A percentile compares a stretch with the other conserved stretches of the same genome.
These are phyloP conservation scores for Lepidochrysops patricia DNA, from an alignment of 2,888 invertebrate genomes.

Conservation along the genomic window DNA sequence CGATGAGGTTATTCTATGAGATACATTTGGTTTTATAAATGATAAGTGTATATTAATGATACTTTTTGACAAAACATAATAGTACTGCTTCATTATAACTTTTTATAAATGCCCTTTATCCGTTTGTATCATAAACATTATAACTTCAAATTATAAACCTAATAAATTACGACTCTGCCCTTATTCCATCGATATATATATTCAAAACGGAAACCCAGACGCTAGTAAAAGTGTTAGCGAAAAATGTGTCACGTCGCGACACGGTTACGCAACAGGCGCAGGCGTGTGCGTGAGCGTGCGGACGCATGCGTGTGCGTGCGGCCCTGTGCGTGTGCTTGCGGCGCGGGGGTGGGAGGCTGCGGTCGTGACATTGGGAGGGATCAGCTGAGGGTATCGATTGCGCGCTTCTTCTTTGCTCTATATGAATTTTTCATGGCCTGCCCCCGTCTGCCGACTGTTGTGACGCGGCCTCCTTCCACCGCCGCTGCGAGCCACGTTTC, in stretches of 20 bases:
- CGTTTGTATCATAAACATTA: too few relatives aligned
- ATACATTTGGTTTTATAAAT: too few relatives aligned
- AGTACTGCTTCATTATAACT: too few relatives aligned
- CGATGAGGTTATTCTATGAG: too few relatives aligned
- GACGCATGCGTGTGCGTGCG: conserved; percentile 15
- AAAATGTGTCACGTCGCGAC: not conserved
- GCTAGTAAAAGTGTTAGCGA: not conserved
- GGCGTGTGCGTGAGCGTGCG: conserved; percentile 18
- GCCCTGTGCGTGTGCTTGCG: conserved; percentile 23
- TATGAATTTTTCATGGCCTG: conserved; percentile 61
- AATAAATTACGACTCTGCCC: not conserved
- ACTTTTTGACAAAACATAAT: too few relatives aligned
- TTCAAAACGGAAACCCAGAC: not conserved
- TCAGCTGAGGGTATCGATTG: conserved; percentile 69
- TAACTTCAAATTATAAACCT: too few relatives aligned
- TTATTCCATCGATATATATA: conserved; percentile 3
- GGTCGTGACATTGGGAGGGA: conserved; percentile 69
- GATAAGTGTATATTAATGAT: too few relatives aligned
- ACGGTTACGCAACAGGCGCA: not conserved
- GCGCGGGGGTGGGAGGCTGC: conserved; percentile 26
- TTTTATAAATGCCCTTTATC: too few relatives aligned
- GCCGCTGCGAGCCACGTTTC: not conserved
- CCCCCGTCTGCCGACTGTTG: conserved; percentile 24
- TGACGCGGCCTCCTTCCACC: conserved; percentile 23
- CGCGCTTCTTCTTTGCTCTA: conserved; percentile 57